Evolutionary conservation across 30 jellyfish, hydroid and myxozoan species (phyloP), one percentile per base, ranked within the genome.

Genomic region (Aurelia coerulea): DNA sequence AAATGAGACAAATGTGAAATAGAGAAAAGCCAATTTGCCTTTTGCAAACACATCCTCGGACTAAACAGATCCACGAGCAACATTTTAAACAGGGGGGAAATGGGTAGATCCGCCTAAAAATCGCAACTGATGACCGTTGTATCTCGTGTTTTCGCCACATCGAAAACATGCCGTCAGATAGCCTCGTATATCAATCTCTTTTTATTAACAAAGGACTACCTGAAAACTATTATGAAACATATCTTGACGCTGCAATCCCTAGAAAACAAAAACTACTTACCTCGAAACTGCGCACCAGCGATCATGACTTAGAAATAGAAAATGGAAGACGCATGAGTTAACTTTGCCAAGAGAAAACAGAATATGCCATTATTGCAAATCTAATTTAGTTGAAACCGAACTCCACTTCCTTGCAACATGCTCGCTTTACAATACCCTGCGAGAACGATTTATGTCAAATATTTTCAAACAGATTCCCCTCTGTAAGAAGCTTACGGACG

Each of bases 21-120:
- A 23, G 29, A 23, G 29, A 23, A 23, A 23, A 23, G 29, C 29
- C 29, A 23, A 23, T 23, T 23, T 23, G 29, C 29, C 29, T 23
- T 23, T 23, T 23, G 29, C 29, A 23, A 23, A 23, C 29, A 23
- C 29, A 68, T 68, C 59, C 58, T 68, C 19, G 80, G 80, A 68
- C 19, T 12, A 6, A 68, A 68, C 59, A 68, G 54, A 68, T 68
- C 80, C 19, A 68, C 80, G 19, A 68, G 80, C 54, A 68, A 68
- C 80, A 68, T 68, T 68, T 58, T 68, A 68, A 18, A 11, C 13
- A 34, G 80, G 19, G 80, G 80, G 13, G 80, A 68, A 68, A 10
- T 68, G 7, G 80, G 80, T 18, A 68, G 80, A 68, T 68, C 23
- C 64, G 59, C 58, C 80, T 68, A 18, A 68, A 68, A 68, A 10